Conservation (phyloP, 2,113 vertebrate genomes). For the Ictalurus punctatus region DNA sequence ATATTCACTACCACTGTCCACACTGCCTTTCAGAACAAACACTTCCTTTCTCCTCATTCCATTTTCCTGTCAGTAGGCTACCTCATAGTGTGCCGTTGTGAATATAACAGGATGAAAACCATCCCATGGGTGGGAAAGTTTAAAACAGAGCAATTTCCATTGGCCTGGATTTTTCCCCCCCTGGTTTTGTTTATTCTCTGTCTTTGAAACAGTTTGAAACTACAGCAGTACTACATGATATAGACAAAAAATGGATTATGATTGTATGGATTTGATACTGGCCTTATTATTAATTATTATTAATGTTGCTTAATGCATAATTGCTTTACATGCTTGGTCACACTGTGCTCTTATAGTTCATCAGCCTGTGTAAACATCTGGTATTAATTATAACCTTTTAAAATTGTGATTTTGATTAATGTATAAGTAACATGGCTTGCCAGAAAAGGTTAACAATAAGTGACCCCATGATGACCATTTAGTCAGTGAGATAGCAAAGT, state of each 20-base stretch:
- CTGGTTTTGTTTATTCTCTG: not conserved
- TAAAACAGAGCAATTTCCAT: not conserved
- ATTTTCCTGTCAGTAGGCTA: not conserved
- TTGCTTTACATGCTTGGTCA: not conserved
- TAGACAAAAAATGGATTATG: not conserved
- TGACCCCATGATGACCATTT: not conserved
- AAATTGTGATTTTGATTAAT: constrained; percentile 17
- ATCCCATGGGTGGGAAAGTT: not conserved
- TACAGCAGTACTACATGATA: not conserved
- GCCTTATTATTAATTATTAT: not conserved
- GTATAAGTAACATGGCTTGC: not conserved
- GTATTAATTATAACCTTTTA: not conserved
- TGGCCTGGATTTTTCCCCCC: not conserved
- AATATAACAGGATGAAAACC: not conserved
- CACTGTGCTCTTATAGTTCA: not conserved
- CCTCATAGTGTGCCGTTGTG: not conserved
- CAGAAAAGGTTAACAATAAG: not conserved
- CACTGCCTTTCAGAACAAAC: not conserved
- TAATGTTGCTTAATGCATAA: not conserved
- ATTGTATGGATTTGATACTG: not conserved
- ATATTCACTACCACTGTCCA: no score
- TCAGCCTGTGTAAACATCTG: not conserved
- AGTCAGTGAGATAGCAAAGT: constrained; percentile 1
- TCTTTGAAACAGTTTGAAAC: not conserved
- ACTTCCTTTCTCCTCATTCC: not conserved